Conservation (phyloP, 1,140 invertebrate genomes). For the Chlorops oryzae region DNA sequence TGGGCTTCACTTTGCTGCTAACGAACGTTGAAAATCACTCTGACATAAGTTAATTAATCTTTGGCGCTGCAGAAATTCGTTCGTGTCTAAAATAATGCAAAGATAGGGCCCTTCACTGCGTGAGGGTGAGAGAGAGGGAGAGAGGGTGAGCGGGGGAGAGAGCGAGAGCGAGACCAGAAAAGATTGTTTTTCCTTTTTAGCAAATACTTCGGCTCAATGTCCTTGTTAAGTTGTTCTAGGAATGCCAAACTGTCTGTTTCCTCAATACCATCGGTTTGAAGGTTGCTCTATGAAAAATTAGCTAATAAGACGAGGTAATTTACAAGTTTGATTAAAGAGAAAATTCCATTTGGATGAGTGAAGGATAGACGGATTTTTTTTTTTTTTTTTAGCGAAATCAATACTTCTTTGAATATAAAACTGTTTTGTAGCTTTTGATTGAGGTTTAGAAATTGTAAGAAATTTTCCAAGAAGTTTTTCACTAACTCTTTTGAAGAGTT, state of each 20-base stretch:
- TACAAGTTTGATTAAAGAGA: constrained; percentile 47
- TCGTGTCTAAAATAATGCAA: constrained; percentile 46
- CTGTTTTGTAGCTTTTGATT: no score
- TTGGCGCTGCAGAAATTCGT: constrained; percentile 35
- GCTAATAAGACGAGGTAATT: constrained; percentile 47
- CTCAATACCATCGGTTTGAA: constrained; percentile 6
- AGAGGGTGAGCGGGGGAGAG: neutral
- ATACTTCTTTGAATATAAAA: no score
- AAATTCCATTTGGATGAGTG: no score
- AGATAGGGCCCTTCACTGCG: constrained; percentile 8
- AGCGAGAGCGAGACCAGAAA: neutral
- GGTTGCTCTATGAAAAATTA: constrained; percentile 36
- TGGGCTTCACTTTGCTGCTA: no score
- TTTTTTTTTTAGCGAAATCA: no score
- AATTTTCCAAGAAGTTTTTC: no score
- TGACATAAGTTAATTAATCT: constrained; percentile 48
- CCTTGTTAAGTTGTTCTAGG: neutral
- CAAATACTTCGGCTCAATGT: constrained; percentile 2
- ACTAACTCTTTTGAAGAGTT: no score
- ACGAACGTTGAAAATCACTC: constrained; percentile 48
- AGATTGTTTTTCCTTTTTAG: neutral
- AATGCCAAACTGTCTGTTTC: constrained; percentile 19
- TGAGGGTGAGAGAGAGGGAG: neutral
- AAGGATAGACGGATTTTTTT: no score
- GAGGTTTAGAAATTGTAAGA: no score